Evolutionary conservation across 2,888 invertebrate genomes (phyloP).

Genomic region (Protonemura montana): DNA sequence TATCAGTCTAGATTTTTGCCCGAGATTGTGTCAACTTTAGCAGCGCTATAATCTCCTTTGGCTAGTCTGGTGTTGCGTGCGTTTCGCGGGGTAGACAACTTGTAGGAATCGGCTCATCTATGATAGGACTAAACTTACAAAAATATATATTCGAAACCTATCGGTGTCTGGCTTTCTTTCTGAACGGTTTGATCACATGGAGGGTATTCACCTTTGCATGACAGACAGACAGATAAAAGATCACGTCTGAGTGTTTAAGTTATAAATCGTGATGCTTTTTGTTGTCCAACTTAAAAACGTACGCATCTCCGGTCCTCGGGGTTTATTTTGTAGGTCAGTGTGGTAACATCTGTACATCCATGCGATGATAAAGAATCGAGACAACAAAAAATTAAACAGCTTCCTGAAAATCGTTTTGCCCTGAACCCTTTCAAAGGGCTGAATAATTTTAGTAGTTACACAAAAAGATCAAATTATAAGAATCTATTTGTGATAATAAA

Average conservation of each 20-base stretch:
- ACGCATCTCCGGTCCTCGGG: constrained; percentile 31
- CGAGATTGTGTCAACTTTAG: not conserved
- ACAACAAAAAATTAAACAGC: constrained; percentile 29
- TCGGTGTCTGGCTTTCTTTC: constrained; percentile 29
- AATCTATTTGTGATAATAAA: not conserved
- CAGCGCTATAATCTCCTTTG: not conserved
- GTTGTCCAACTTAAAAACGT: constrained; percentile 31
- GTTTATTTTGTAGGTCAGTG: constrained; percentile 33
- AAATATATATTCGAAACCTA: not conserved
- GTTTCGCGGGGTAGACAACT: not conserved
- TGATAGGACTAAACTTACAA: not conserved
- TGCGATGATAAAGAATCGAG: constrained; percentile 21
- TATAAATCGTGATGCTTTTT: constrained; percentile 13
- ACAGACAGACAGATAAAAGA: constrained; percentile 34
- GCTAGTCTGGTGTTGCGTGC: too few relatives aligned
- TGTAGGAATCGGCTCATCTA: not conserved
- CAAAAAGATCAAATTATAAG: not conserved
- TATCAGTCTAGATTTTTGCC: not conserved
- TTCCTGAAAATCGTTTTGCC: not conserved
- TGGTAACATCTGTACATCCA: constrained; percentile 32
- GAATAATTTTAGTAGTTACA: not conserved
- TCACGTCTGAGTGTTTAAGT: constrained; percentile 21
- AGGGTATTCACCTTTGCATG: constrained; percentile 40
- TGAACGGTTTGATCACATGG: constrained; percentile 17
- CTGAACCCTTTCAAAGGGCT: constrained; percentile 19